Evolutionary conservation across 1,140 invertebrate genomes (phyloP), one percentile per base, ranked within the genome.

Genomic region (Eumaeus atala): DNA sequence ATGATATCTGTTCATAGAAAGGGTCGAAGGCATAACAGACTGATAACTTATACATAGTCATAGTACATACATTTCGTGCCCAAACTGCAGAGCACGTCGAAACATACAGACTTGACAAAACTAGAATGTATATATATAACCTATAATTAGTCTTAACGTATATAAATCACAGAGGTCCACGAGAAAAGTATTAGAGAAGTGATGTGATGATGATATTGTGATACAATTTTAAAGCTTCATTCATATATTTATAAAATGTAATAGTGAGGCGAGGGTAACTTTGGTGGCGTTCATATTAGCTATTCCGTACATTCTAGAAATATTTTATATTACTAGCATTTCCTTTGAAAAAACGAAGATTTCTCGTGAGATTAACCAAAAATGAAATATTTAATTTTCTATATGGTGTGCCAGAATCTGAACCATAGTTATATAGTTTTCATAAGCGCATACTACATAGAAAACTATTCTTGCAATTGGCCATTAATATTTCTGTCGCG

Each of bases 181-280:
- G 40, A 5, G 21, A 44, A 44, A 44, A 44, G 38, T 44, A 44
- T 44, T 42, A 59, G 10, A 47, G 44, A 33, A 53, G 21, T 33
- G 14, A 34, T 53, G n/a, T n/a, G 14, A 33, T 50, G 42, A 50
- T 9, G 16, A 21, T 40, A 52, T 62, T 64, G 53, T 62, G 52
- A 62, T 64, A 58, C 57, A 59, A 58, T 51, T 64, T 67, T 67
- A 67, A 67, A 65, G 66, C 66, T 67, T 67, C 54, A 28, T 48
- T 58, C 52, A 57, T 58, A 63, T 56, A 63, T 58, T 54, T 63
- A 42, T 52, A 61, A 52, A 49, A 56, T 58, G 48, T 63, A 50
- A 57, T 35, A 55, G 42, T 58, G 6, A 9, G 40, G 12, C 12
- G 17, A 28, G 21, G 21, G 6, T 28, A 2, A 28, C 21, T 2